Base-by-base conservation (phyloP, 2,113 vertebrate genomes). In the Aphyosemion australe region DNA sequence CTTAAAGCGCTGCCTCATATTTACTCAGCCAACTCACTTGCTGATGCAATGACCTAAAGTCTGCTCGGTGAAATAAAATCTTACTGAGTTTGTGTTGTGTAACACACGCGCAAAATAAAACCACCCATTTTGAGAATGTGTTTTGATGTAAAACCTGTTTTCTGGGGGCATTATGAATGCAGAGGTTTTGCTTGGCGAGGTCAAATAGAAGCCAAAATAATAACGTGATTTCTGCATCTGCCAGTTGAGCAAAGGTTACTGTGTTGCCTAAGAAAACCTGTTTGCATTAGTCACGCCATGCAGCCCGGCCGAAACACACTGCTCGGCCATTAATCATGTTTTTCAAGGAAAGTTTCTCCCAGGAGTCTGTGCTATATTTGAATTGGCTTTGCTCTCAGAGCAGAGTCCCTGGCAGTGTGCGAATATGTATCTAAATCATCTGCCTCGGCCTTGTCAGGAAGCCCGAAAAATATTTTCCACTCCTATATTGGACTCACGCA, bases 351-450 rank as follows among this genome's bases (percentile, higher is more conserved):
- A 82, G 69, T 67, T 87, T 76, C 74, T 74, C 85, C 85, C 82
- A 60, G 57, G 78, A 87, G 79, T 66, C 76, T 60, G 84, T 78
- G 89, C 84, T 86, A 89, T 91, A 87, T 90, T 92, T 90, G 79
- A 83, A 80, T 85, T 90, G 87, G 88, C 87, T 76, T 53, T 52
- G 21, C 64, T 78, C 70, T 69, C 31, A 39, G 76, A 51, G 70
- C 73, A 67, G 72, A 82, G 80, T 86, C 70, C 69, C 70, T 78
- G 74, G 80, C 64, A 51, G 71, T 68, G 73, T 65, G 67, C 16
- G 69, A 81, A 85, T 66, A 77, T 63, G 79, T 47, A 75, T 85
- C 82, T 85, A 87, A 89, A 89, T 86, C 80, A 83, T 86, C 78
- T 75, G 55, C 61, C 72, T 18, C 9, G 32, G 51, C 65, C 64